Percentiles rank a stretch among this genome's conserved stretches.
Evolutionary conservation across 2,888 invertebrate genomes (phyloP).

Genomic region (Crepidodera aurea): DNA sequence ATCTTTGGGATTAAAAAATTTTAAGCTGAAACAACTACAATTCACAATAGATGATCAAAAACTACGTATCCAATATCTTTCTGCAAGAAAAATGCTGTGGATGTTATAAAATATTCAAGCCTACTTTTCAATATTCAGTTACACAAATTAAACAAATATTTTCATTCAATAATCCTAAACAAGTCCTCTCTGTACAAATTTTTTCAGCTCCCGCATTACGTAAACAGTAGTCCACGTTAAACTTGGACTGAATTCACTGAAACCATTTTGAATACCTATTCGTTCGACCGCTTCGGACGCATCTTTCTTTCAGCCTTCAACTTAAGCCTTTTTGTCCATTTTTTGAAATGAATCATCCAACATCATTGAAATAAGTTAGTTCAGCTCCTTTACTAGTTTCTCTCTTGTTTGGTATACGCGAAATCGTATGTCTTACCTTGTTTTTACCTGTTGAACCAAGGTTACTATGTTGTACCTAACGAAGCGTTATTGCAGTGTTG

Average conservation of each 20-base stretch:
- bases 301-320: not conserved
- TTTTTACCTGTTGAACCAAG: slow-evolving; percentile 40
- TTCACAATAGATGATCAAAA: no score
- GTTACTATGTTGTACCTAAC: slow-evolving; percentile 34
- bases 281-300: not conserved
- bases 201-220: not conserved
- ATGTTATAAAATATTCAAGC: no score
- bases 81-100: no score
- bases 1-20: no score
- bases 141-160: no score
- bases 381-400: not conserved
- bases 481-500: slow-evolving; percentile 15
- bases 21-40: no score
- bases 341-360: slow-evolving; percentile 6
- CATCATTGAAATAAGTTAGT: slow-evolving; percentile 2
- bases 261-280: not conserved
- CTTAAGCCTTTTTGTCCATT: slow-evolving; percentile 10
- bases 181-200: not conserved
- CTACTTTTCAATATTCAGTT: no score
- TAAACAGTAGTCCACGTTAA: not conserved
- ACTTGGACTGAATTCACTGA: not conserved
- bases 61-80: no score
- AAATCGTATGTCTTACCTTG: slow-evolving; percentile 27
- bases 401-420: slow-evolving; percentile 27
- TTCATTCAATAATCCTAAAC: no score